These are phyloP conservation scores for Harpalus rubripes DNA, from an alignment of 2,888 invertebrate genomes.

Conservation along the genomic window DNA sequence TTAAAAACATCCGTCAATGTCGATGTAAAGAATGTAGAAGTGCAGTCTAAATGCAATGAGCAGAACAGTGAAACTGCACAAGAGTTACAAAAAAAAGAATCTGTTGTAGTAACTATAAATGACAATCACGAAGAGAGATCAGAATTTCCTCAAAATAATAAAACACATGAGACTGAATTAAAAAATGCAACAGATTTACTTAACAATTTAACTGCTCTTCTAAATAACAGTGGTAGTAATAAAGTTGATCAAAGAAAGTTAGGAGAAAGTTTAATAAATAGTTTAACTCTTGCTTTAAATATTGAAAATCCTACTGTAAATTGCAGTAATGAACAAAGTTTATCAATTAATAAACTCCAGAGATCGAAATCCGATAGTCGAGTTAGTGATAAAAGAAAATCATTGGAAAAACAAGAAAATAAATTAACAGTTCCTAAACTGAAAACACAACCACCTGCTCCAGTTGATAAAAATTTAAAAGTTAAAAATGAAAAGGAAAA, in stretches of 20 bases:
- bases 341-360: conserved; percentile 26
- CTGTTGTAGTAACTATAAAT: conserved; percentile 18
- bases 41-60: background rate
- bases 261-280: conserved; percentile 56
- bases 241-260: conserved; percentile 56
- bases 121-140: conserved; percentile 13
- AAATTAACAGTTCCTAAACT: conserved; percentile 54
- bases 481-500: conserved; percentile 44
- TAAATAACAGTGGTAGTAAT: conserved; percentile 29
- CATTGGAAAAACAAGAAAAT: conserved; percentile 3
- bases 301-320: conserved; percentile 31
- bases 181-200: conserved; percentile 40
- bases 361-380: conserved; percentile 47
- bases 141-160: background rate
- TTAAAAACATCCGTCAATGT: background rate
- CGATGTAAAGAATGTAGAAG: background rate
- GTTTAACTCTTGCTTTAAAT: conserved; percentile 55
- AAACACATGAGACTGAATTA: conserved; percentile 14
- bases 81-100: background rate
- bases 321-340: background rate
- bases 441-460: conserved; percentile 51
- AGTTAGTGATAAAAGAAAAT: conserved; percentile 15
- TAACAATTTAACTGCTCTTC: conserved; percentile 48
- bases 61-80: background rate
- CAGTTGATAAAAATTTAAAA: conserved; percentile 55